Base-by-base conservation (phyloP, 2,888 invertebrate species). In the Thecocarcelia acutangulata region DNA sequence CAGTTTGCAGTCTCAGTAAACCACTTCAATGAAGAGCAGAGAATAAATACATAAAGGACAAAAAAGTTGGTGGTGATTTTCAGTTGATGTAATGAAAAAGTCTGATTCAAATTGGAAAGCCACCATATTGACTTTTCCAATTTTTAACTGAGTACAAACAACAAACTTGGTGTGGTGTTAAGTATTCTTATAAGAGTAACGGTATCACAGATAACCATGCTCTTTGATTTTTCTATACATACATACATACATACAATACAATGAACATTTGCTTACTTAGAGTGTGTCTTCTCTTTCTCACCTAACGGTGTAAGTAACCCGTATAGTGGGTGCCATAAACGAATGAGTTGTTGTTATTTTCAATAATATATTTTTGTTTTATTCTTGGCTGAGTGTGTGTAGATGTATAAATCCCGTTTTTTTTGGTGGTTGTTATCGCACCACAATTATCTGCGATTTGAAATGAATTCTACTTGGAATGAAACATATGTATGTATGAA, bases 391-490 rank as follows among this genome's bases (percentile, higher is more conserved):
- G 50, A 54, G 19, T 11, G 40, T 59, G 56, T 54, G 13, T 61
- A 56, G 63, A 73, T 59, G 19, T 83, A 58, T 77, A 81, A 84
- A 83, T 83, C 78, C 74, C 73, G 68, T 80, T 83, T 68, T 69
- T 80, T 68, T 69, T 80, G 77, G 79, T 82, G 81, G 81, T 82
- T 84, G 83, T 83, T 83, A 83, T 84, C 80, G 59, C 69, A 78
- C 80, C 83, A 79, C 79, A 84, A 82, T 84, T 84, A 83, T 80
- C 79, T 50, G 70, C 44, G 84, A 83, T 84, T 84, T 78, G 46
- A 66, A 74, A 61, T 52, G 15, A 37, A 78, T 83, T 78, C 61
- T 63, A 50, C 33, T 79, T 78, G 82, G 79, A 80, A 80, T 76
- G 81, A 73, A 72, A 76, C 75, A 66, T 42, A 46, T 33, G 3